Base-by-base conservation (phyloP, 2,888 invertebrate species). In the Pycnomerus fuliginosus region DNA sequence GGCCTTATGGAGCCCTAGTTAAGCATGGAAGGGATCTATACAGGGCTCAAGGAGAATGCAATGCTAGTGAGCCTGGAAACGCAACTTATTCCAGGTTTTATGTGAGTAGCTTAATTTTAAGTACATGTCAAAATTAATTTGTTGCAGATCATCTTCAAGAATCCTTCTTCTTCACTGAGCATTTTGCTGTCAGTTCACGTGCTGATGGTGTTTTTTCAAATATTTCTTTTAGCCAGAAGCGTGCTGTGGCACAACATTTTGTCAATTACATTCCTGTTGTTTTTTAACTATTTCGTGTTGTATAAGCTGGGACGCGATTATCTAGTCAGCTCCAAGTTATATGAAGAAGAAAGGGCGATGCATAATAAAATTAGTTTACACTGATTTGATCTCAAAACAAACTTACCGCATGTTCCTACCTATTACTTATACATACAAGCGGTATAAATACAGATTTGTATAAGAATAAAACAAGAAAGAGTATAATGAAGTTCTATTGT, bases 171-270 rank as follows among this genome's bases (percentile, higher is more conserved):
- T 48, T 76, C 91, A 33, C 78, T 90, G 32, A 85, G 87, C 61
- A 75, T 84, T 30, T 73, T 92, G 35, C 77, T 94, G 15, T 80
- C 82, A 11, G 70, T 91, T 11, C 88, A 90, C 60, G 70, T 84
- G 1, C 72, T 80, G 1, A 72, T 89, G 15, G 83, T 96, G 30
- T 68, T 85, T 1, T 77, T 87, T 30, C 90, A 95, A 71, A 76
- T 97, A 44, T 80, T 85, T 36, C 76, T 92, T 17, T 74, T 97
- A 7, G 79, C 90, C 57, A 81, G 87, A 52, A 85, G 87, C 10
- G 79, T 83, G 23, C 88, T 93, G 58, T 98, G 97, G 97, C 90
- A 95, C 74, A 88, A 92, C 68, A 83, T 94, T 46, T 70, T 96
- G 30, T 89, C 95, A 1, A 79, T 94, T 59, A 83, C 90, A 3